A percentile compares a stretch with the other conserved stretches of the same genome.
Evolutionary conservation across 2,113 vertebrate genomes (phyloP).

Genomic region (Callithrix jacchus): DNA sequence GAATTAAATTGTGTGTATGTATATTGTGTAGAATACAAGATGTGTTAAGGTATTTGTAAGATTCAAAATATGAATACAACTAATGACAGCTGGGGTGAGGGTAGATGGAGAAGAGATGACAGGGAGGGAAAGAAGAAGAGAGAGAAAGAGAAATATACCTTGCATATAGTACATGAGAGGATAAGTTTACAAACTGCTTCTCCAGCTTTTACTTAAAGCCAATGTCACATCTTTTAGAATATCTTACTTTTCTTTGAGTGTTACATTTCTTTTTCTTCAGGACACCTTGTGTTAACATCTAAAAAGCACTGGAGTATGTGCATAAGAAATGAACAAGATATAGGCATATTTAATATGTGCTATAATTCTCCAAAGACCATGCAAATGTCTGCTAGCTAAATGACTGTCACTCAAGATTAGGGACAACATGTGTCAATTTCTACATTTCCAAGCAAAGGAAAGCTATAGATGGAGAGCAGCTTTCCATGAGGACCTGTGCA

Average conservation of each 20-base stretch:
- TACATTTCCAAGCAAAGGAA: constrained; percentile 50
- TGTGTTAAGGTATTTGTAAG: not conserved
- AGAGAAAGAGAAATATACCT: not conserved
- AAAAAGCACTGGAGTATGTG: constrained; percentile 19
- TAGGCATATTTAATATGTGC: constrained; percentile 33
- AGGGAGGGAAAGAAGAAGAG: not conserved
- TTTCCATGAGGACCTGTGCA: not conserved
- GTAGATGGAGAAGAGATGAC: not conserved
- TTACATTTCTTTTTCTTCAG: constrained; percentile 24
- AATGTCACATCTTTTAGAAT: constrained; percentile 4
- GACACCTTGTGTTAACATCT: constrained; percentile 26
- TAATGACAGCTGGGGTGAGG: not conserved
- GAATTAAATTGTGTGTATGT: not conserved
- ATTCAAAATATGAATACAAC: not conserved
- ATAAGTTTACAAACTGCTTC: not conserved
- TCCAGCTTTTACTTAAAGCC: constrained; percentile 16
- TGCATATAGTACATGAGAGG: not conserved
- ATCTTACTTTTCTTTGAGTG: not conserved
- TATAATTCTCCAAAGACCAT: constrained; percentile 67
- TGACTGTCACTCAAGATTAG: constrained; percentile 70
- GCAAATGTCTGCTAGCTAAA: constrained; percentile 62
- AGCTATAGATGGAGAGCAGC: constrained; percentile 16
- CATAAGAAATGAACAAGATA: constrained; percentile 41
- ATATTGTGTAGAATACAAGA: not conserved
- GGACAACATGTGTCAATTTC: constrained; percentile 38